phyloP scores from a whole-genome alignment of 2,888 invertebrate species.

The Chymomyza caudatula region DNA sequence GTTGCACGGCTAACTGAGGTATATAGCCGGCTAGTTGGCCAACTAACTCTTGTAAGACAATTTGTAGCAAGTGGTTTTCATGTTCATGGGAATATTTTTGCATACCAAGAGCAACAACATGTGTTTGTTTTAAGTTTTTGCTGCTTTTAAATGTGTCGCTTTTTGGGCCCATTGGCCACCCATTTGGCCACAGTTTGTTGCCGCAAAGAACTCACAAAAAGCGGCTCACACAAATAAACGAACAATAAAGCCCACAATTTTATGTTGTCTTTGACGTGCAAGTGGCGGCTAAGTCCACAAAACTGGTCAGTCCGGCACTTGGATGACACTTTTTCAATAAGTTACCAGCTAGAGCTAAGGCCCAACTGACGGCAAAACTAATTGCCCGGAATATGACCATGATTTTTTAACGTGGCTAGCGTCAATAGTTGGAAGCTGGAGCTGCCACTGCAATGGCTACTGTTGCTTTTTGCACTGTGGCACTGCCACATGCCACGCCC shows the following conservation, averaged over 20 bases:
- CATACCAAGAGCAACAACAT: conserved; percentile 48
- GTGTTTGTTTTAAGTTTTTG: conserved; percentile 36
- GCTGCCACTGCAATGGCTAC: conserved; percentile 1
- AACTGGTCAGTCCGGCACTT: conserved; percentile 42
- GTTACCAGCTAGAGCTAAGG: conserved; percentile 8
- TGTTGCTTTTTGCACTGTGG: background rate
- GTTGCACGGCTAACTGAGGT: conserved; percentile 15
- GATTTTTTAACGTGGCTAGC: conserved; percentile 25
- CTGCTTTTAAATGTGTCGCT: conserved; percentile 14
- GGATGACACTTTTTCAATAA: conserved; percentile 72
- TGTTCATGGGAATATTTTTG: conserved; percentile 70
- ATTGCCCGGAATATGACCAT: conserved; percentile 8
- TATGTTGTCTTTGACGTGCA: conserved; percentile 64
- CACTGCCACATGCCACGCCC: background rate
- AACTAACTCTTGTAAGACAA: conserved; percentile 62
- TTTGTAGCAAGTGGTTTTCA: conserved; percentile 71
- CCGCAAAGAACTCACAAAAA: background rate
- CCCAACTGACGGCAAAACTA: background rate
- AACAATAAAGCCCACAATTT: conserved; percentile 52
- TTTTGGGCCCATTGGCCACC: conserved; percentile 30
- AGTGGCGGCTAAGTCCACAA: conserved; percentile 31
- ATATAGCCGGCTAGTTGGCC: conserved; percentile 33
- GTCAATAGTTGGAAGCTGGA: conserved; percentile 9
- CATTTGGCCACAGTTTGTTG: conserved; percentile 38
- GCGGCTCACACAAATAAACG: background rate